A percentile compares a stretch with the other conserved stretches of the same genome.
These are phyloP conservation scores for Epinephelus cyanopodus DNA, from an alignment of 2,113 vertebrate species.

Conservation along the genomic window DNA sequence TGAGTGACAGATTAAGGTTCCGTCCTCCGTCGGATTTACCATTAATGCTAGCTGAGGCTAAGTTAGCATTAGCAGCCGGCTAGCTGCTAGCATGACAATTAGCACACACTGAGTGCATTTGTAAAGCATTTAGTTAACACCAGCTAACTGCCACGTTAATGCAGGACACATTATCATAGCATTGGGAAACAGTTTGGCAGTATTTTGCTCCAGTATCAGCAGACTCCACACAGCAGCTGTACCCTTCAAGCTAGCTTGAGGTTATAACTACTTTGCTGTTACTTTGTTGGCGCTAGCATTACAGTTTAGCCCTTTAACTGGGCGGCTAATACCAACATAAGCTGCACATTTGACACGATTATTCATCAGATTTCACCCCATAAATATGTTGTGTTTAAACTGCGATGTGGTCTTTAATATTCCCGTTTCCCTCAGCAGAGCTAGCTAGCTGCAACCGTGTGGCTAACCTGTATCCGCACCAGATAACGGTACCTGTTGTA, in stretches of 20 bases:
- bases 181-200: background rate
- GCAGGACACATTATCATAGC: too few relatives aligned
- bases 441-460: background rate
- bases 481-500: conserved; percentile 51
- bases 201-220: background rate
- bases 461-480: conserved; percentile 6
- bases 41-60: conserved; percentile 58
- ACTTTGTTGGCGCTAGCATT: conserved; percentile 45
- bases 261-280: conserved; percentile 36
- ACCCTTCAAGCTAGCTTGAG: conserved; percentile 34
- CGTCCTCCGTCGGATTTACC: conserved; percentile 73
- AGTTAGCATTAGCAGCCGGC: conserved; percentile 32
- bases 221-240: background rate
- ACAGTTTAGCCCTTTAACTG: conserved; percentile 39
- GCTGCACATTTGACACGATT: background rate
- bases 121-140: background rate
- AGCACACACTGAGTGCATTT: background rate
- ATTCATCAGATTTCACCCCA: background rate
- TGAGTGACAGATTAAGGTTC: conserved; percentile 77
- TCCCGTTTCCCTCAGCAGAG: background rate
- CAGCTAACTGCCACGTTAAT: background rate
- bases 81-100: conserved; percentile 52
- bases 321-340: conserved; percentile 21
- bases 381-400: background rate
- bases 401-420: background rate